These are phyloP conservation scores for Menura novaehollandiae DNA, from an alignment of 2,113 vertebrate genomes.

Conservation along the genomic window DNA sequence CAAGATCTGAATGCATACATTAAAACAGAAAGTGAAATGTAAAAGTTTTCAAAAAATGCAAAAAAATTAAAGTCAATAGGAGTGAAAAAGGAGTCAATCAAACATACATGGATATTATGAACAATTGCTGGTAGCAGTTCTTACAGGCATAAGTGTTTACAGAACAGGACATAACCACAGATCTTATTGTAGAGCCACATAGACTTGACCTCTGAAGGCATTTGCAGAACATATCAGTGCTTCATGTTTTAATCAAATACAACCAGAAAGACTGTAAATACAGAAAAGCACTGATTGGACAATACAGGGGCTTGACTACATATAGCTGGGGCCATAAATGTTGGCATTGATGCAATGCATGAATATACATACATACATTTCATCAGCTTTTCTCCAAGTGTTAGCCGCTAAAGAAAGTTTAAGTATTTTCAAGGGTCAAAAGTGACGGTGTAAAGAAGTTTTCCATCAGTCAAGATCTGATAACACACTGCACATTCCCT, in stretches of 20 bases:
- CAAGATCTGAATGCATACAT: conserved; percentile 77
- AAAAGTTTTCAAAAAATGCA: conserved; percentile 60
- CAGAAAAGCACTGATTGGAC: not conserved
- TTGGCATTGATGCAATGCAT: not conserved
- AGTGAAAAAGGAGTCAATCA: conserved; percentile 51
- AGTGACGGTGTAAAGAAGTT: not conserved
- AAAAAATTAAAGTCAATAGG: conserved; percentile 63
- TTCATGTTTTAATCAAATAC: not conserved
- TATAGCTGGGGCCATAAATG: not conserved
- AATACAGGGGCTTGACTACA: not conserved
- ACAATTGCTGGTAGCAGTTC: conserved; percentile 56
- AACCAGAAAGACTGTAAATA: not conserved
- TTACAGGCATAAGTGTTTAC: conserved; percentile 32
- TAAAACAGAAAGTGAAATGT: conserved; percentile 79
- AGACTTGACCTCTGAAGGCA: not conserved
- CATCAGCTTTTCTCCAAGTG: not conserved
- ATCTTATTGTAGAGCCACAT: not conserved
- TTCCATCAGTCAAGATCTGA: not conserved
- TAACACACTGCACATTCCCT: fast-evolving
- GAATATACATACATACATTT: not conserved
- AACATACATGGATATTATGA: conserved; percentile 52
- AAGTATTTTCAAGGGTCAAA: not conserved
- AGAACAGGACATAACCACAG: conserved; percentile 28
- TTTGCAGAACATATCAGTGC: not conserved
- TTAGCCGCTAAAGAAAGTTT: not conserved